Evolutionary conservation across 2,888 invertebrate species (phyloP), one percentile per base, ranked within the genome.

Genomic region (Clivina fossor): DNA sequence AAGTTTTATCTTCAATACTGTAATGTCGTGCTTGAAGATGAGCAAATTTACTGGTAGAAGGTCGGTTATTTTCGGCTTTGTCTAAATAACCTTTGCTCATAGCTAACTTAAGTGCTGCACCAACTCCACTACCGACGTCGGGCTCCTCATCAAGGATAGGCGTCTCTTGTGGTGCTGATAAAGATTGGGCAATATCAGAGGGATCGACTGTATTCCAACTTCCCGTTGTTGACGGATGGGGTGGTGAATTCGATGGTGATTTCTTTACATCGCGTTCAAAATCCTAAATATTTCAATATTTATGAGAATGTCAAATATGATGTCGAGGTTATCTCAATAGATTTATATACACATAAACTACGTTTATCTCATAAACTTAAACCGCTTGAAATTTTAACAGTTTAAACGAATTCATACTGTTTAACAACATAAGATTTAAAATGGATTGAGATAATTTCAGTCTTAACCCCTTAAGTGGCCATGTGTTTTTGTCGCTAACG

Each of bases 71-170:
- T 48, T 85, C 83, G 63, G 90, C 90, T 63, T 87, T 86, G 72
- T 93, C 93, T 56, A 95, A 79, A 74, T 94, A 95, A 7, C 93
- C 97, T 80, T 98, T 98, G 68, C 92, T 93, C 71, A 89, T 82
- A 18, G 97, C 97, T 60, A 97, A 77, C 68, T 86, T 84, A 58
- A 98, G 78, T 9, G 97, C 96, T 61, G 92, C 93, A 35, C 88
- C 93, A 57, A 98, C 86, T 46, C 98, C 97, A n/a, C 85, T 82
- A 57, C 90, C 90, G 44, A 94, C 85, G 67, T 91, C 86, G 1
- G 96, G 96, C 76, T 98, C 97, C 62, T 93, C 93, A 68, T 93
- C 94, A 64, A 97, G 77, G 62, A 90, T 87, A 60, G 84, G 84
- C 13, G 79, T 80, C 67, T 81, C 83, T 58, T 77, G 73, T 4